These are phyloP conservation scores for Drosophila diplacantha DNA, from an alignment of 2,888 invertebrate genomes.

Conservation along the genomic window DNA sequence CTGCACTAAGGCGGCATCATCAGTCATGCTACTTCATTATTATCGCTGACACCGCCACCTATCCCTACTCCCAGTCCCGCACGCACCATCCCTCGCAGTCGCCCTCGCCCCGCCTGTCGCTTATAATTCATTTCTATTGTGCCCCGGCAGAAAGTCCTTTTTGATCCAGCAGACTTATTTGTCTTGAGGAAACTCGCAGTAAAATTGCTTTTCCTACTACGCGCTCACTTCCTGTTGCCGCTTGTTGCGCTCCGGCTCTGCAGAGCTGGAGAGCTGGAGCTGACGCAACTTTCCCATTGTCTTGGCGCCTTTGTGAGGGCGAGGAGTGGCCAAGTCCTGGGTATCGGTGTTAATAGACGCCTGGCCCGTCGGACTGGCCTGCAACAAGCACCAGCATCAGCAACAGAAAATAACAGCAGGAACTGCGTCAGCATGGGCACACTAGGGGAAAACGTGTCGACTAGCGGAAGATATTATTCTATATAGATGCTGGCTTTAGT, in stretches of 20 bases:
- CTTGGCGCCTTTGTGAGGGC: conserved; percentile 37
- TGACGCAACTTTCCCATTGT: conserved; percentile 62
- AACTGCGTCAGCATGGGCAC: conserved; percentile 3
- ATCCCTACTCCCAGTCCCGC: conserved; percentile 53
- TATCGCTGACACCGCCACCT: conserved; percentile 62
- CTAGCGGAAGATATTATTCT: neutral
- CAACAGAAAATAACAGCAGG: conserved; percentile 24
- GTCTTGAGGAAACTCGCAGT: conserved; percentile 74
- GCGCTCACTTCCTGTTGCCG: conserved; percentile 67
- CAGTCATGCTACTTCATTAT: conserved; percentile 72
- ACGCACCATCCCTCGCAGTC: neutral
- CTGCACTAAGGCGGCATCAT: conserved; percentile 58
- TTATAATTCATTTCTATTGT: conserved; percentile 69
- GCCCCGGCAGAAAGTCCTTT: conserved; percentile 69
- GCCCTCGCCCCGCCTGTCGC: conserved; percentile 32
- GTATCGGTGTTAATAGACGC: conserved; percentile 72
- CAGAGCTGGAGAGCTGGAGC: conserved; percentile 22
- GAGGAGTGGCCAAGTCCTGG: conserved; percentile 45
- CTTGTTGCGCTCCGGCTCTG: conserved; percentile 44
- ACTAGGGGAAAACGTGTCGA: neutral
- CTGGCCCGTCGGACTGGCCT: conserved; percentile 39
- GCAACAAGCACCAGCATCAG: conserved; percentile 34
- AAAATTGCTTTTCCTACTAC: conserved; percentile 74
- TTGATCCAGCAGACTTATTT: conserved; percentile 76
- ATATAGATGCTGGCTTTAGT: neutral